phyloP scores from a whole-genome alignment of 2,888 invertebrate species.

The Mesoligia furuncula region DNA sequence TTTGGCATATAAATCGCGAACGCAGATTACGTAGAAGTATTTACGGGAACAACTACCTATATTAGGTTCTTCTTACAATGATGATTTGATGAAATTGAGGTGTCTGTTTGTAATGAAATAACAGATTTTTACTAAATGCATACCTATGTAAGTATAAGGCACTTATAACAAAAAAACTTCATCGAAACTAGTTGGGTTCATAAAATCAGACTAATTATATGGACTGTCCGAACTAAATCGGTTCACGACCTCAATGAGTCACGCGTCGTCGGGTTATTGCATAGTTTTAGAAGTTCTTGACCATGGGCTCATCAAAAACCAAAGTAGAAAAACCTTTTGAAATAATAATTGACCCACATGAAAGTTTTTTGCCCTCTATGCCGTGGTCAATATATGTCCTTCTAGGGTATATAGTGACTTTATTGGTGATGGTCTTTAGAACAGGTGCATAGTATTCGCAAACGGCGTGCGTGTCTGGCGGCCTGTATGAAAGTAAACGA shows the following conservation, averaged over 20 bases:
- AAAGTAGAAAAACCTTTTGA: neutral
- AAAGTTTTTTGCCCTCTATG: neutral
- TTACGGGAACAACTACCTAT: neutral
- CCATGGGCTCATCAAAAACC: neutral
- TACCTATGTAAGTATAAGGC: no score
- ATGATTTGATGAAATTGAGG: no score
- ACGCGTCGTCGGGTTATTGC: neutral
- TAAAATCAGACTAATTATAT: neutral
- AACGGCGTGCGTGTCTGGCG: neutral
- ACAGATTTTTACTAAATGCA: no score
- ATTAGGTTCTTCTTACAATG: no score
- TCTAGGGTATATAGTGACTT: neutral
- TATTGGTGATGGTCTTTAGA: neutral
- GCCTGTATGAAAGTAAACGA: neutral
- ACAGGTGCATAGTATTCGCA: neutral
- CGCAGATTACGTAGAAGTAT: neutral
- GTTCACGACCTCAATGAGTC: no score
- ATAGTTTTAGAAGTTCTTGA: neutral
- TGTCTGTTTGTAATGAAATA: no score
- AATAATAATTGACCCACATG: neutral
- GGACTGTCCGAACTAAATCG: neutral
- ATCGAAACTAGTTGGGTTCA: neutral
- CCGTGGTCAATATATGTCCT: neutral
- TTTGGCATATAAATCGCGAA: no score
- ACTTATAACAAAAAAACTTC: no score